Base-by-base conservation (phyloP, 2,797 vertebrate genomes). In the Muscicapa comitata region DNA sequence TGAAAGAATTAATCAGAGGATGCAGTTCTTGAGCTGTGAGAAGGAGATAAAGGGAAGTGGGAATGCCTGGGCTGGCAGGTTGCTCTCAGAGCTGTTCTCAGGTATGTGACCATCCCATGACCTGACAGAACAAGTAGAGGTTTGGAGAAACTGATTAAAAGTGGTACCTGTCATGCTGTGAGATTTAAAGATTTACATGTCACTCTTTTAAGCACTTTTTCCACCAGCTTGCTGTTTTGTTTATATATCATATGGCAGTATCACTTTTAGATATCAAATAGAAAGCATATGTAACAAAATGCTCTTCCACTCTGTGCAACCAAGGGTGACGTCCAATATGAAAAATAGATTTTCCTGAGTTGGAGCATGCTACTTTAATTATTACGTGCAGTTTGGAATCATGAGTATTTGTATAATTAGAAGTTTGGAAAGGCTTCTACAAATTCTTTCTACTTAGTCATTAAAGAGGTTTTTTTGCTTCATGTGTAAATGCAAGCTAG, bases 361-460 rank as follows among this genome's bases (percentile, higher is more conserved):
- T 89, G 70, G 81, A 96, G 79, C 92, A 94, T 72, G 68, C 85
- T 94, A 95, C 73, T 97, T 97, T 91, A 92, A 97, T 98, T 97
- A 97, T 90, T 97, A 91, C 3, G 13, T 91, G 83, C 91, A 91
- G 57, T 92, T 96, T 97, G 91, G 95, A 97, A 96, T 93, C 79
- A 72, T 2, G 73, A 93, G 94, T 97, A 85, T 97, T 97, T 97
- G 96, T 96, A 90, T 83, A 97, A 97, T 97, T 94, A 97, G 95
- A 91, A 88, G 71, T 91, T 95, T 97, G 96, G 94, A 96, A 89
- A 86, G 59, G 50, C 28, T 90, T 75, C 57, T 58, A 80, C 43
- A 72, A 71, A 94, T 95, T 96, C 91, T 93, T 95, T 95, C 61
- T 96, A 55, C 55, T 59, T 92, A 74, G 29, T 55, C 55, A 70